Evolutionary conservation across 2,113 vertebrate species (phyloP), one percentile per base, ranked within the genome.

Genomic region (Phrynocephalus versicolor): DNA sequence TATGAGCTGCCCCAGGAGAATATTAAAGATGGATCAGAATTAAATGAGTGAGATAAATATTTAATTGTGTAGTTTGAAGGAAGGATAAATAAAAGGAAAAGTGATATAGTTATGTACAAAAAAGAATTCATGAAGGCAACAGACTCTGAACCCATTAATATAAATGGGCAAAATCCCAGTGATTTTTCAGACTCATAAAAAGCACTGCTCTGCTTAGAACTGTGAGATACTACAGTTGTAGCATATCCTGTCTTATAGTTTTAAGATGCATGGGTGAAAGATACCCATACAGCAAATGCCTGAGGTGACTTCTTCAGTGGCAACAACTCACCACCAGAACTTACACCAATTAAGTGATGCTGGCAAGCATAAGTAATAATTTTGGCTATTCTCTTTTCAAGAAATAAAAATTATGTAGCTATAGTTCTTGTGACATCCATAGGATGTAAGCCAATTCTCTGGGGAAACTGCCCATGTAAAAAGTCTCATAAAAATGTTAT

Each of bases 11-110:
- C 86, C 87, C 79, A 62, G 73, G 87, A 90, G 81, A 89, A 67
- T 23, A 27, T 82, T 65, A 82, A 83, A 84, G 58, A 83, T 89
- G n/a, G 82, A 51, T 33, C 74, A 82, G 77, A 88, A 57, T 92
- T 88, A 88, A 87, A n/a, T 92, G 64, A 69, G 76, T 77, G 35
- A 69, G 72, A 51, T 89, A 81, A 87, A 75, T 92, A 85, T 91
- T 94, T 89, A 83, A 86, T 27, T 84, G 73, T 85, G 10, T 25
- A 75, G 5, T 51, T 14, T 85, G 23, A 33, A 10, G 37, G 39
- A 88, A 87, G 23, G 58, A 8, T 30, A 27, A 33, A 62, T 51
- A 25, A 81, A 86, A 55, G 58, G 55, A 35, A 73, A 86, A 85
- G 81, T 23, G 82, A 39, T 58, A 55, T 60, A 78, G 80, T n/a